Evolutionary conservation across 2,797 vertebrate species (phyloP).

Genomic region (Ctenopoma kingsleyae): DNA sequence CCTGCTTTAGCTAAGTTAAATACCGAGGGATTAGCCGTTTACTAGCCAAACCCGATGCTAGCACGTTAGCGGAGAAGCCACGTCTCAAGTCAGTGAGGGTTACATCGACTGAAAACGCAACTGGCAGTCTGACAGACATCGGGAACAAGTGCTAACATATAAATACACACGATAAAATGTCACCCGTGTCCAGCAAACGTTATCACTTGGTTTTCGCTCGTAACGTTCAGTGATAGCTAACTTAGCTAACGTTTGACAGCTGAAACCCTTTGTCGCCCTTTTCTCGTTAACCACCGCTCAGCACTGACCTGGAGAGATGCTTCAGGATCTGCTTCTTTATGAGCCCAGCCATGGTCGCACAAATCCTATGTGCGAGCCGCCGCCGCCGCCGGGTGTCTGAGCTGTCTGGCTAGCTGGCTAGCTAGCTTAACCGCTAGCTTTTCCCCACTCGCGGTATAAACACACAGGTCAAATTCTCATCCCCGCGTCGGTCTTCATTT

Average conservation of each 20-base stretch:
- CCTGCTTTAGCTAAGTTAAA: conserved; percentile 36
- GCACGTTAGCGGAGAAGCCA: conserved; percentile 54
- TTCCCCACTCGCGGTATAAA: conserved; percentile 43
- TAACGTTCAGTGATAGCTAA: not conserved
- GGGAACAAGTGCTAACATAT: not conserved
- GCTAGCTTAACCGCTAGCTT: conserved; percentile 62
- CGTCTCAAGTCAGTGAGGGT: conserved; percentile 40
- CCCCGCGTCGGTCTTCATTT: conserved; percentile 62
- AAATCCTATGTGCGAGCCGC: conserved; percentile 45
- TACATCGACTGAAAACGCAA: conserved; percentile 8
- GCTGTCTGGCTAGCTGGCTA: conserved; percentile 40
- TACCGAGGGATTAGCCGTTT: conserved; percentile 56
- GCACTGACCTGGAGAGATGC: conserved; percentile 88
- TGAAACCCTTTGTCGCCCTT: not conserved
- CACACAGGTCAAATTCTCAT: conserved; percentile 59
- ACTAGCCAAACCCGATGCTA: conserved; percentile 48
- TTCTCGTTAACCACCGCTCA: not conserved
- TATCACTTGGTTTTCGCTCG: not conserved
- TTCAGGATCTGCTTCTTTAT: conserved; percentile 91
- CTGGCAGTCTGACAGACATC: conserved; percentile 32
- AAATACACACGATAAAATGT: accelerated
- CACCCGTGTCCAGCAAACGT: accelerated
- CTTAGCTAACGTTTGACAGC: conserved; percentile 28
- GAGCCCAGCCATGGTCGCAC: conserved; percentile 84
- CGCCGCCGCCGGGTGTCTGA: conserved; percentile 39